These are phyloP conservation scores for Pyrrhosoma nymphula DNA, from an alignment of 2,888 invertebrate genomes.

Conservation along the genomic window DNA sequence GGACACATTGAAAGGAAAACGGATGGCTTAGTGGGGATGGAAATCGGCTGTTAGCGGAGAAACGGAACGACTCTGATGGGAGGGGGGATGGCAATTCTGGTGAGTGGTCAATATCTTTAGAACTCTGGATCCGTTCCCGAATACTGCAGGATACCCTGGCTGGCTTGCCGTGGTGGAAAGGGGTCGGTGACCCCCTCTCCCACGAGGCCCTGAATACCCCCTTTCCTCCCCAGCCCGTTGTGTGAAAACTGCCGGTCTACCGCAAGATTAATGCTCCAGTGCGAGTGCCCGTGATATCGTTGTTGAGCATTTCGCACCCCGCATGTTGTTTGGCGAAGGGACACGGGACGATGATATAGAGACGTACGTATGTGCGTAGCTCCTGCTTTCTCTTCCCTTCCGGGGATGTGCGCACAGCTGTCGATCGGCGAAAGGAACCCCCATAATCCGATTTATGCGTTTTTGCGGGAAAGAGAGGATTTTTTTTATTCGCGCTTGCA, in stretches of 20 bases:
- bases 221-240: background rate
- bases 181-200: slow-evolving; percentile 13
- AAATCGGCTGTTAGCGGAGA: slow-evolving; percentile 23
- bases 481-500: background rate
- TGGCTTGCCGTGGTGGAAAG: background rate
- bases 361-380: background rate
- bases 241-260: too few relatives aligned
- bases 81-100: background rate
- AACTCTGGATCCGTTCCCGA: background rate
- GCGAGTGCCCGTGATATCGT: background rate
- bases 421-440: background rate
- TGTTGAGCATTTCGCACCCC: background rate
- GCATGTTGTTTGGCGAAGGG: background rate
- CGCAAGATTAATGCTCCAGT: background rate
- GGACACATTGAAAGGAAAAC: background rate
- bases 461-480: background rate
- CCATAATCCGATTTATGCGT: background rate
- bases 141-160: background rate
- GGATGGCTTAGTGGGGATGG: background rate
- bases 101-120: slow-evolving; percentile 61
- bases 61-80: background rate
- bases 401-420: background rate
- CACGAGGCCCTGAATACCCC: background rate
- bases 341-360: background rate
- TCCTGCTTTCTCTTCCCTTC: background rate